phyloP scores from a whole-genome alignment of 2,797 vertebrate genomes.

The Falco concolor region DNA sequence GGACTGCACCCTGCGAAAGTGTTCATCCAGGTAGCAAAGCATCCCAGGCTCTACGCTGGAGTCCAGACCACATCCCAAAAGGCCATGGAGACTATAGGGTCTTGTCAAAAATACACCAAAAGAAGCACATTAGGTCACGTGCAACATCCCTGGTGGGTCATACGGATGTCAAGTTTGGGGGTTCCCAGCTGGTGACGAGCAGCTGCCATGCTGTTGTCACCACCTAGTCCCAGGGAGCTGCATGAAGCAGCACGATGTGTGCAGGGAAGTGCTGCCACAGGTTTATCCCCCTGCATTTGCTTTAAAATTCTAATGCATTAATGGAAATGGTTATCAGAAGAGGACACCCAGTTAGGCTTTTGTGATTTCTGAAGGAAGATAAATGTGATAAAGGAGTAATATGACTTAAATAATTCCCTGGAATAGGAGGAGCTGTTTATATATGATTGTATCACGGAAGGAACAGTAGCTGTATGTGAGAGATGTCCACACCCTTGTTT shows the following conservation, averaged over 20 bases:
- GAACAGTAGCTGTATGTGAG: conserved; percentile 63
- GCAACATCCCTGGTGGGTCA: not conserved
- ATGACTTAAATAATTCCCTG: not conserved
- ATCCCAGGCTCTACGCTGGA: fast-evolving
- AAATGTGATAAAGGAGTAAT: not conserved
- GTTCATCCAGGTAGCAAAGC: not conserved
- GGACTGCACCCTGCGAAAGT: not conserved
- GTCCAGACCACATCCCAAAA: not conserved
- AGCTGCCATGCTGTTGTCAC: not conserved
- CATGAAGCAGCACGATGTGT: fast-evolving
- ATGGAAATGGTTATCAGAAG: not conserved
- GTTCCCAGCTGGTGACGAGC: not conserved
- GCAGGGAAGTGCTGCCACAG: not conserved
- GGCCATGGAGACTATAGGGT: fast-evolving
- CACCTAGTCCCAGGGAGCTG: fast-evolving
- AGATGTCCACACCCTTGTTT: conserved; percentile 64
- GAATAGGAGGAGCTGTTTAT: not conserved
- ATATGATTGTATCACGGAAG: not conserved
- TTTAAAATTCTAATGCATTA: not conserved
- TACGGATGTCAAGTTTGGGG: not conserved
- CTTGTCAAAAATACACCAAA: not conserved
- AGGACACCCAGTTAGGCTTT: not conserved
- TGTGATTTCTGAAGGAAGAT: not conserved
- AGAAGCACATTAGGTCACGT: not conserved
- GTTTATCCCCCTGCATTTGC: not conserved